Base-by-base conservation (phyloP, 1,140 invertebrate species). In the Oscheius sp. region DNA sequence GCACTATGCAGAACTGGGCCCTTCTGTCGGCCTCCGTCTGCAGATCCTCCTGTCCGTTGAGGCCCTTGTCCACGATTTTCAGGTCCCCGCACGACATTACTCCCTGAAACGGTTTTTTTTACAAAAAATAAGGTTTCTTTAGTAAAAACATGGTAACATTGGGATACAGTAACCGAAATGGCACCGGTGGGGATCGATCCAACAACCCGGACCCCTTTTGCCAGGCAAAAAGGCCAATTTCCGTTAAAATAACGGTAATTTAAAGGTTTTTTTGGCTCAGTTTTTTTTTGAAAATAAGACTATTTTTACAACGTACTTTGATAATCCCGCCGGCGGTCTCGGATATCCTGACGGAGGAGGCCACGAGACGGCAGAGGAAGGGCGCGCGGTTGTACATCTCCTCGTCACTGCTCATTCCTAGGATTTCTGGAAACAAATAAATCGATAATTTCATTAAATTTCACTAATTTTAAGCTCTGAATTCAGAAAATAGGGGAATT, bases 1-100 rank as follows among this genome's bases (percentile, higher is more conserved):
- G 89, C 49, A 97, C 89, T 73, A 99, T 98, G 83, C 92, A 95
- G 77, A 89, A 88, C 86, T 98, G 94, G 2, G 93, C 94, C 46
- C 91, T 91, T 77, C 95, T 88, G 85, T 99, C 96, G 2, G 95
- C 96, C 88, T 97, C 93, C 3, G 96, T 99, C 88, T 98, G 95
- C 23, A 94, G 88, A 87, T 99, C 95, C 88, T 94, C 91, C 77
- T 90, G 90, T n/a, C 91, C 92, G 88, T 93, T 77, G 15, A 35
- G 10, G 10, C 70, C 63, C 68, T 83, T 83, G 58, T 83, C 76
- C n/a, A 84, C 59, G 23, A 83, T 75, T 73, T 82, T 82, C 35
- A 83, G 62, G 59, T 82, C 81, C 2, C 80, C 81, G 62, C 61
- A 61, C 20, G 49, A 68, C 74, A 81, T 80, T 1, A 82, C 64